Evolutionary conservation across 2,113 vertebrate species (phyloP), one percentile per base, ranked within the genome.

Genomic region (Piaya cayana): DNA sequence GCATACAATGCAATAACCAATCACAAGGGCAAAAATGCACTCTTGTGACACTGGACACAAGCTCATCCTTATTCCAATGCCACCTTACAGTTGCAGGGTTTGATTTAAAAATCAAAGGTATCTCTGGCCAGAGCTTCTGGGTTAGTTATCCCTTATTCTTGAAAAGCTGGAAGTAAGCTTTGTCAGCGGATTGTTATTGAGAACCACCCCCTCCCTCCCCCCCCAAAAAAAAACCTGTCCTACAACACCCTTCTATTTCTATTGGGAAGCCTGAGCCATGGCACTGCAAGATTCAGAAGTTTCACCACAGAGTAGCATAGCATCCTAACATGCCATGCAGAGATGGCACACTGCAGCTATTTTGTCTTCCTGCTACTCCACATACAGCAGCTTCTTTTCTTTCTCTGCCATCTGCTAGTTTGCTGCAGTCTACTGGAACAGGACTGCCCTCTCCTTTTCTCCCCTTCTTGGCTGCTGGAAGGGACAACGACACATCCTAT

Each of bases 361-460:
- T 92, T 90, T 81, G 53, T 86, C 76, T 82, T 90, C 80, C 71
- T 65, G 36, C 43, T 80, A 78, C 71, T 94, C 49, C 75, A 86
- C 34, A 21, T 29, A 63, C 22, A 84, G 50, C 80, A 92, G 63
- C 47, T 91, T 71, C 63, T 90, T 87, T 65, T 67, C 79, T 56
- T 83, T 49, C 52, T 22, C 49, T 68, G 53, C 84, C 85, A 81
- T 86, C 89, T 78, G 64, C 82, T 62, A 78, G 75, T 49, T 92
- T 91, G 86, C 87, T 95, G 89, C 92, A 95, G 68, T 91, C 95
- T 95, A 77, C 74, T 92, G 93, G 92, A 91, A 95, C 71, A 83
- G 72, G 55, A 70, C 45, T 93, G n/a, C 22, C 43, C 59, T 93
- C 82, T 94, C 37, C 70, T 86, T 42, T 94, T 76, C 70, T 70